A percentile compares a stretch with the other conserved stretches of the same genome.
Conservation (phyloP, 2,888 invertebrate genomes). For the Thymelicus acteon region DNA sequence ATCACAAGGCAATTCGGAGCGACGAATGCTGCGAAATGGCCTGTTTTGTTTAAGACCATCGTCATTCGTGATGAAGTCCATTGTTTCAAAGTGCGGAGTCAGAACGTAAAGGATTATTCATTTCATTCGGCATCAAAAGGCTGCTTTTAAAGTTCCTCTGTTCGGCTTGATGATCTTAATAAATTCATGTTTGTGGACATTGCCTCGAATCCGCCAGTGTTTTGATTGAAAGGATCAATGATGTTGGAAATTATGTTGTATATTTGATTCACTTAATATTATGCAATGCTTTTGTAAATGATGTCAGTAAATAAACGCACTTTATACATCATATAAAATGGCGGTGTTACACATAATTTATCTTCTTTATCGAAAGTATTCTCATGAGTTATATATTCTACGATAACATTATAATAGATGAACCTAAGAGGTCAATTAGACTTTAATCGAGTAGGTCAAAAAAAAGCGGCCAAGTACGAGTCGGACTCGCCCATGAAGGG, state of each 20-base stretch:
- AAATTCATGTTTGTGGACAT: conserved; percentile 53
- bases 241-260: not conserved
- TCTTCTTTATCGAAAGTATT: no score
- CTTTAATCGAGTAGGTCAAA: no score
- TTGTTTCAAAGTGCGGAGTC: conserved; percentile 72
- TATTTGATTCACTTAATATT: no score
- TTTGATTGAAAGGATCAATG: conserved; percentile 15
- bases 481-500: no score
- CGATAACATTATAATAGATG: no score
- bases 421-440: no score
- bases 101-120: conserved; percentile 78
- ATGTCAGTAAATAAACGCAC: no score
- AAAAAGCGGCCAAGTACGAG: no score
- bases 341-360: no score
- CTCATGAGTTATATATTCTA: no score
- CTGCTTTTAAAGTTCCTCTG: conserved; percentile 63
- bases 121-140: conserved; percentile 68
- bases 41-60: conserved; percentile 78
- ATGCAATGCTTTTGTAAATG: no score
- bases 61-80: conserved; percentile 78
- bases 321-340: no score
- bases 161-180: conserved; percentile 61
- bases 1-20: conserved; percentile 47
- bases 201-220: conserved; percentile 10
- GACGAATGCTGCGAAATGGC: conserved; percentile 56